These are phyloP conservation scores for Dasyornis broadbenti DNA, from an alignment of 2,113 vertebrate genomes.

Conservation along the genomic window DNA sequence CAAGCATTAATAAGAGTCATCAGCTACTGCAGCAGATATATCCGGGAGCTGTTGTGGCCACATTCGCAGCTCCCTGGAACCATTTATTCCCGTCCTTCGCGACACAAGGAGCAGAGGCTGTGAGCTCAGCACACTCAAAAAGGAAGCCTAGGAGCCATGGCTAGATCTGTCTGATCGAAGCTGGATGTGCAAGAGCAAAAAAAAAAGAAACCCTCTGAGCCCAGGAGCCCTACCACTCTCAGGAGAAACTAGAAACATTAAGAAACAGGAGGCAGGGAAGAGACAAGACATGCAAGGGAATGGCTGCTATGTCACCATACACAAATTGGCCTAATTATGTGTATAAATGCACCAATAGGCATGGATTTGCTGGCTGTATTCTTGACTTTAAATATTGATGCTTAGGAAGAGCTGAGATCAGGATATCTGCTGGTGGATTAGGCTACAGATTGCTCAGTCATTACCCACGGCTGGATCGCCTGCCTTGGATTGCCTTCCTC, in stretches of 20 bases:
- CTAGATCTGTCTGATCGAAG: background rate
- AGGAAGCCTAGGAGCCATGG: background rate
- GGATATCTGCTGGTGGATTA: conserved; percentile 40
- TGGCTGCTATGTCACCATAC: conserved; percentile 46
- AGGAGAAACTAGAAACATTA: background rate
- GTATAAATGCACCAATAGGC: conserved; percentile 45
- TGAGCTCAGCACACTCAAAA: background rate
- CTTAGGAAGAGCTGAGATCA: conserved; percentile 46
- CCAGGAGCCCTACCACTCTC: background rate
- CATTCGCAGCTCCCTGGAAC: background rate
- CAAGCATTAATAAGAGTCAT: conserved; percentile 6
- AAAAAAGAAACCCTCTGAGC: background rate
- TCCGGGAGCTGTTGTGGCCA: background rate
- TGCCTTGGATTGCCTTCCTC: background rate
- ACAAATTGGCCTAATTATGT: conserved; percentile 59
- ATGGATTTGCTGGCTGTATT: background rate
- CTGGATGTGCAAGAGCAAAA: background rate
- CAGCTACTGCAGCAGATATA: background rate
- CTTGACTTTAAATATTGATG: conserved; percentile 57
- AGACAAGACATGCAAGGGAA: background rate
- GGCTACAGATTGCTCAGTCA: conserved; percentile 39
- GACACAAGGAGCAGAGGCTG: background rate
- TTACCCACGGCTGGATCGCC: background rate
- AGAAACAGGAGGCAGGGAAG: background rate
- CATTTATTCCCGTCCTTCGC: background rate